phyloP scores from a whole-genome alignment of 2,113 vertebrate genomes.

The Furnarius figulus region DNA sequence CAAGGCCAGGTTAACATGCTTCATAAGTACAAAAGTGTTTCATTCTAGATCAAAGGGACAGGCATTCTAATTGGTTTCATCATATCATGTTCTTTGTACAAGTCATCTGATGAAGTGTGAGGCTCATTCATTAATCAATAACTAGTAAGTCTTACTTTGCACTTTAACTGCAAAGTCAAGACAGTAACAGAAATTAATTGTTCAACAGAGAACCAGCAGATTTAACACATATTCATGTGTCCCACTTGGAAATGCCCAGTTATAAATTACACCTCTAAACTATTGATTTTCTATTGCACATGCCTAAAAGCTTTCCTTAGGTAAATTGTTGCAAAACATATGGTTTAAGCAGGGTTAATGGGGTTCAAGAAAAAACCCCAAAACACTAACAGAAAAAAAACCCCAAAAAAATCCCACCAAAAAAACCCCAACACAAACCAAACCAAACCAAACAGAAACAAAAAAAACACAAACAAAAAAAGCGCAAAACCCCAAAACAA shows the following conservation, averaged over 20 bases:
- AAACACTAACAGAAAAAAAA: no score
- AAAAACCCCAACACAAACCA: no score
- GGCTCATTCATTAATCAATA: background rate
- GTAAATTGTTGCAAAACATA: background rate
- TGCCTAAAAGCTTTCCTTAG: background rate
- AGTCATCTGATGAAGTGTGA: background rate
- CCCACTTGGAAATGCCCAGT: background rate
- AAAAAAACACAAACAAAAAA: no score
- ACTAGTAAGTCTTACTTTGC: background rate
- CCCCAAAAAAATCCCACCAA: no score
- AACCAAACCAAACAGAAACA: no score
- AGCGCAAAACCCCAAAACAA: no score
- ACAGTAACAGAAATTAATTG: background rate
- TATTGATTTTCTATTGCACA: rapidly evolving
- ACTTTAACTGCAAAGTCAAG: background rate
- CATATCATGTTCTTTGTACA: rapidly evolving
- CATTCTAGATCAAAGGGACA: background rate
- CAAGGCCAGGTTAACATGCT: background rate
- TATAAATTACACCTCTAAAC: background rate
- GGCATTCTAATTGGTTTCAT: background rate
- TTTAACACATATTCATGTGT: rapidly evolving
- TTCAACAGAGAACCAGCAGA: background rate
- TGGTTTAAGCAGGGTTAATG: background rate
- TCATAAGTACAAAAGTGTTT: background rate
- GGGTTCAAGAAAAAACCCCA: background rate